Conservation (phyloP, 1,140 invertebrate species). For the Pentalonia nigronervosa region DNA sequence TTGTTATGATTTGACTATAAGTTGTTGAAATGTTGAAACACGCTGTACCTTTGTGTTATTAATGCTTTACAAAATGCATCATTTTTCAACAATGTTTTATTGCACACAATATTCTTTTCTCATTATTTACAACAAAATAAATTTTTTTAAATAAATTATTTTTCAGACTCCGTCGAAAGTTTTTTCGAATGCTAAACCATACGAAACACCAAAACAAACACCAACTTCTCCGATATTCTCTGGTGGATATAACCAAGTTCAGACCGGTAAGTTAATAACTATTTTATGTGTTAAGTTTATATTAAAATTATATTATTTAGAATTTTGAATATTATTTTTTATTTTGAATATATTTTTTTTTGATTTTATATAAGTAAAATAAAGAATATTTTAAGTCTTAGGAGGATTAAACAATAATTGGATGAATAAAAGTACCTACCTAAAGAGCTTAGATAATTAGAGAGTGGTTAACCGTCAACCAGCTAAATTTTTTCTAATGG, state of each 20-base stretch:
- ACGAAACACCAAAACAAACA: slow-evolving; percentile 41
- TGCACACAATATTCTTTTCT: background rate
- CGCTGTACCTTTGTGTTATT: background rate
- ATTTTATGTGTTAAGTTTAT: background rate
- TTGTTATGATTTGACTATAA: background rate
- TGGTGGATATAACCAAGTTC: slow-evolving; percentile 28
- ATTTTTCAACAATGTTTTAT: background rate
- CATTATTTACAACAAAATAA: background rate
- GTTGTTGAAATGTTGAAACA: background rate
- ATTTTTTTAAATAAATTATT: background rate
- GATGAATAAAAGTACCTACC: background rate
- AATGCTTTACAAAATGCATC: slow-evolving; percentile 17
- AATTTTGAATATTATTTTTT: accelerated
- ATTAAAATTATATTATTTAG: background rate
- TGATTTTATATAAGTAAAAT: background rate
- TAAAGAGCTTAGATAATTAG: no score
- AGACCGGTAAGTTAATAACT: slow-evolving; percentile 1
- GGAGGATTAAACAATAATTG: background rate
- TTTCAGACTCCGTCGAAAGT: slow-evolving; percentile 28
- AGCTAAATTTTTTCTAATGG: no score
- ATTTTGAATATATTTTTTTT: no score
- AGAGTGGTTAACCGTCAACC: no score
- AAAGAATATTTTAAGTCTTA: background rate
- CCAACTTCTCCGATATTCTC: background rate
- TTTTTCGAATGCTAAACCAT: slow-evolving; percentile 35